Base-by-base conservation (phyloP, 2,797 vertebrate species). In the Petrocephalus sullivani region DNA sequence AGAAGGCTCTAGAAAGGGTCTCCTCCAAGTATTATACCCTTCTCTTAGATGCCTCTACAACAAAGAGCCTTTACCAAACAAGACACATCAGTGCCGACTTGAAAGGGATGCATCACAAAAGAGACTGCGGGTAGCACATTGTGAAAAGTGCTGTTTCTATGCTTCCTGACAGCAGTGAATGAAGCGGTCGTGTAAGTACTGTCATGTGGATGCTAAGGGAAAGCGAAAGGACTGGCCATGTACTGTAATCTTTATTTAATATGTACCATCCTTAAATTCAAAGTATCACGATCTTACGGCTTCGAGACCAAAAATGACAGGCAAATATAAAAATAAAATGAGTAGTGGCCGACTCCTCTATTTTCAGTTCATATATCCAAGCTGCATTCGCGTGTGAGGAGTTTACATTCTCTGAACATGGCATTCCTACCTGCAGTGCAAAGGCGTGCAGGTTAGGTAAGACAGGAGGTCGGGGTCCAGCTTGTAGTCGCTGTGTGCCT, bases 61-160 rank as follows among this genome's bases (percentile, higher is more conserved):
- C 81, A 84, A 54, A 84, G n/a, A 83, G 7, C 81, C 19, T 12
- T 54, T 83, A 83, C 81, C 81, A 84, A 83, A 54, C 46, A 10
- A 49, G 21, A 54, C 21, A 28, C 81, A 53, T 12, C 49, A 23
- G 81, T 53, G 81, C 49, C 28, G 49, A 12, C 46, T 82, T 51
- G 9, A 51, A 82, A 82, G 78, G n/a, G 78, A n/a, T 82, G 78
- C 49, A 82, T 53, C 51, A 54, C 81, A 54, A 83, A 83, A 54
- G 81, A 46, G 49, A 54, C 21, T 84, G 81, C 2, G 51, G n/a
- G 46, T 51, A 84, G 54, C 49, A 57, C 56, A n/a, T 49, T 49
- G 75, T 49, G 19, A 78, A 46, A 46, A 3, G 1, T 78, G 41
- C 75, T 49, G 46, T 81, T 49, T 46, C 75, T 7, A 81, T n/a